A percentile compares a stretch with the other conserved stretches of the same genome.
These are phyloP conservation scores for Umimayanthus chanpuru DNA, from an alignment of 92 coral and sea anemone species.

Conservation along the genomic window DNA sequence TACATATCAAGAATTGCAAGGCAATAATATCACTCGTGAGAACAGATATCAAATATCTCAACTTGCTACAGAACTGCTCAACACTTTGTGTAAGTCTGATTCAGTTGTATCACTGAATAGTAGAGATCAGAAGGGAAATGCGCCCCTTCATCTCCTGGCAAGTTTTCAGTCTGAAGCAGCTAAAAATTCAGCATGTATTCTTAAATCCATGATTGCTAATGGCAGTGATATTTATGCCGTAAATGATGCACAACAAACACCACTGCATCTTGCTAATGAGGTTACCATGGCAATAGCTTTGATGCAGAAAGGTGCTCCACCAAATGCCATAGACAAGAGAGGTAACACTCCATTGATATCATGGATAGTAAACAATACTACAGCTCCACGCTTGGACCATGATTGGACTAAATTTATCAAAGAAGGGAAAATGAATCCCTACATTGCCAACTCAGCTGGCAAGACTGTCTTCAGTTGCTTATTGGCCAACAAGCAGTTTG, in stretches of 20 bases:
- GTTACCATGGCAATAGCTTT: not conserved
- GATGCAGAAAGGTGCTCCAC: not conserved
- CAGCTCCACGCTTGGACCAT: not conserved
- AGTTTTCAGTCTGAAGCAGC: not conserved
- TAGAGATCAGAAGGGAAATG: not conserved
- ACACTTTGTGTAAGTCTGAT: not conserved
- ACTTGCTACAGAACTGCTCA: not conserved
- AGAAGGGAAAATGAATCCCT: not conserved
- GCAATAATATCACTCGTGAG: not conserved
- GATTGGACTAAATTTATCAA: not conserved
- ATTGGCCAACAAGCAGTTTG: not conserved
- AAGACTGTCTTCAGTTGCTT: not conserved
- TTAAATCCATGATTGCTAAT: not conserved
- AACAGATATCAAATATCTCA: not conserved
- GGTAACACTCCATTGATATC: not conserved
- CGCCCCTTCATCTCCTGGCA: not conserved
- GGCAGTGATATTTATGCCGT: not conserved
- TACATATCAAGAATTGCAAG: not conserved
- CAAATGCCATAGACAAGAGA: not conserved
- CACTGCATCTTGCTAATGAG: not conserved
- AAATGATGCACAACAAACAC: not conserved
- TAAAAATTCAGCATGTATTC: not conserved
- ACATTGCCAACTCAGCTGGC: not conserved
- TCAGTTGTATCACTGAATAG: constrained; percentile 7
- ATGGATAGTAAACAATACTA: not conserved